These are phyloP conservation scores for Mus spicilegus DNA, from an alignment of 2,113 vertebrate species.

Conservation along the genomic window DNA sequence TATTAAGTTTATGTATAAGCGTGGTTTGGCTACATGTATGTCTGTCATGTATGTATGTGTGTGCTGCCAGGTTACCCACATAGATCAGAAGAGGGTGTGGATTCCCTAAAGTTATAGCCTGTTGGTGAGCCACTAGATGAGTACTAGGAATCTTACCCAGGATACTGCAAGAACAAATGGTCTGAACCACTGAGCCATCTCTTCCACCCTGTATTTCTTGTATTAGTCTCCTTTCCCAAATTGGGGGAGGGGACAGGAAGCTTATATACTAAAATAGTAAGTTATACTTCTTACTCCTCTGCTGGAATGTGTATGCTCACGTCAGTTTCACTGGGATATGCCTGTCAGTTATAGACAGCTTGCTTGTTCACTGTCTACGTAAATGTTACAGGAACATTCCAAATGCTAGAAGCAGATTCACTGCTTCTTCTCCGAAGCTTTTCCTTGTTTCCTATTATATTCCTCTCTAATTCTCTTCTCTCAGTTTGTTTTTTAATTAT, in stretches of 20 bases:
- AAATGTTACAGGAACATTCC: background rate
- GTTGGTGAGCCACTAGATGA: background rate
- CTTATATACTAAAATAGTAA: background rate
- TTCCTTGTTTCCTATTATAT: background rate
- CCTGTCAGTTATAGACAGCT: background rate
- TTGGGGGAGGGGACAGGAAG: too few relatives aligned
- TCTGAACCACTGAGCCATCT: background rate
- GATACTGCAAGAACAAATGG: background rate
- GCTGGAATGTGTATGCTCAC: background rate
- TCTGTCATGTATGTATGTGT: background rate
- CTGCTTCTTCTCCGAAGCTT: too few relatives aligned
- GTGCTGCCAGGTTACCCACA: background rate
- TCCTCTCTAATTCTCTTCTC: background rate
- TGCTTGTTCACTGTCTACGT: background rate
- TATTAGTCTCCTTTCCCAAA: background rate
- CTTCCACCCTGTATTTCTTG: background rate
- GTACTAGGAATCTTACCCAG: background rate
- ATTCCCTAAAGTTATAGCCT: background rate
- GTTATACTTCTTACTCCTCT: background rate
- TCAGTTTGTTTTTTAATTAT: background rate
- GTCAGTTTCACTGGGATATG: background rate
- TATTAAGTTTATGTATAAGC: background rate
- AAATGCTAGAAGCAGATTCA: too few relatives aligned
- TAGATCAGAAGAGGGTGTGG: background rate
- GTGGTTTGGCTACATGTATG: background rate